Evolutionary conservation across 2,888 invertebrate genomes (phyloP).

Genomic region (Archips xylosteana): DNA sequence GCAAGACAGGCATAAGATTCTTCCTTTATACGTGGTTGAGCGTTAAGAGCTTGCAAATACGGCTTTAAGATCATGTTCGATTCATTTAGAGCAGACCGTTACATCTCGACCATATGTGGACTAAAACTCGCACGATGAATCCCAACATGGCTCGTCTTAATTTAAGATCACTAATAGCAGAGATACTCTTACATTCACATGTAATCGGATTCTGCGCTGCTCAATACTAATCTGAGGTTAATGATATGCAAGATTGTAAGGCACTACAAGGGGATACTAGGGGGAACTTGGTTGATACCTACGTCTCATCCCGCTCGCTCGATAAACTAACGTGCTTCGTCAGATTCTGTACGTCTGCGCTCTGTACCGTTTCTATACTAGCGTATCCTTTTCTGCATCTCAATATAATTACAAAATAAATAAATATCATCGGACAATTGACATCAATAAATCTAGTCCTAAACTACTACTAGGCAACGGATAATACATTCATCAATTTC

Average conservation of each 20-base stretch:
- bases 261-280: neutral
- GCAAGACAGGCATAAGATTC: neutral
- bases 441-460: too few relatives aligned
- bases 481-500: too few relatives aligned
- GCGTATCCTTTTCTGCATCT: too few relatives aligned
- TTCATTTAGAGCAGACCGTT: constrained; percentile 34
- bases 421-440: too few relatives aligned
- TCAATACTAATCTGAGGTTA: neutral
- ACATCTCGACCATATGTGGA: constrained; percentile 32
- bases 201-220: neutral
- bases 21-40: neutral
- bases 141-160: constrained; percentile 32
- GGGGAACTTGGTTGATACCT: too few relatives aligned
- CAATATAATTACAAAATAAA: too few relatives aligned
- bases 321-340: too few relatives aligned
- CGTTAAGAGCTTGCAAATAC: neutral
- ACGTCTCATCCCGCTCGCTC: too few relatives aligned
- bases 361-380: too few relatives aligned
- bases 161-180: constrained; percentile 26
- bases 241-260: neutral
- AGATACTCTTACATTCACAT: constrained; percentile 3
- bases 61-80: constrained; percentile 4
- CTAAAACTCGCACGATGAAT: constrained; percentile 1
- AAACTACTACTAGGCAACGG: too few relatives aligned
- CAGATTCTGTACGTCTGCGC: too few relatives aligned